A percentile compares a stretch with the other conserved stretches of the same genome.
These are phyloP conservation scores for Endotricha flammealis DNA, from an alignment of 2,888 invertebrate species.

Conservation along the genomic window DNA sequence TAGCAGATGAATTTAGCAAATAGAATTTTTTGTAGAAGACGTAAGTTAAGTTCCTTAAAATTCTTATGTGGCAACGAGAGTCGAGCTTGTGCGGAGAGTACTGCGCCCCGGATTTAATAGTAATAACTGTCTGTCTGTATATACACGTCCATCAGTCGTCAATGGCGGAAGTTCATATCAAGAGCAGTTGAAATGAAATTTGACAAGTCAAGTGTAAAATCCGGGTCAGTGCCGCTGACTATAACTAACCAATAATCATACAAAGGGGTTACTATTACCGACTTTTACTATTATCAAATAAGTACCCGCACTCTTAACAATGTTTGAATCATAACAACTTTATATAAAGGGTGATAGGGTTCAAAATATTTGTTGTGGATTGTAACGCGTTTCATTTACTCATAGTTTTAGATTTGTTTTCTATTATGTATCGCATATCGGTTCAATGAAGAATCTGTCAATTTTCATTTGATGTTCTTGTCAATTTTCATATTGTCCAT, in stretches of 20 bases:
- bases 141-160: slow-evolving; percentile 22
- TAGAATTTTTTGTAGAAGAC: no score
- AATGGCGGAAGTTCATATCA: slow-evolving; percentile 56
- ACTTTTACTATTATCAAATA: slow-evolving; percentile 13
- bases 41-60: no score
- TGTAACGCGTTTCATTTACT: slow-evolving; percentile 26
- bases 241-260: slow-evolving; percentile 28
- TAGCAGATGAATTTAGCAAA: no score
- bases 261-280: slow-evolving; percentile 21
- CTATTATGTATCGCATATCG: slow-evolving; percentile 47
- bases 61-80: no score
- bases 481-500: slow-evolving; percentile 18
- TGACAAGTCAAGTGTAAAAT: slow-evolving; percentile 50
- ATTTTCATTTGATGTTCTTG: slow-evolving; percentile 47
- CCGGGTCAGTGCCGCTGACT: slow-evolving; percentile 36
- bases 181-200: slow-evolving; percentile 59
- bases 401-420: slow-evolving; percentile 34
- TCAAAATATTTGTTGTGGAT: not conserved
- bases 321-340: slow-evolving; percentile 5
- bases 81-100: no score
- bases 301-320: slow-evolving; percentile 26
- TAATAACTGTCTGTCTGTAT: no score
- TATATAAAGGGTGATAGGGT: slow-evolving; percentile 2
- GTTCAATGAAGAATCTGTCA: slow-evolving; percentile 53
- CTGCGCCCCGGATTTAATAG: no score